Percentiles rank a stretch among this genome's conserved stretches.
Conservation (phyloP, 2,888 invertebrate genomes). For the Thecocarcelia acutangulata region DNA sequence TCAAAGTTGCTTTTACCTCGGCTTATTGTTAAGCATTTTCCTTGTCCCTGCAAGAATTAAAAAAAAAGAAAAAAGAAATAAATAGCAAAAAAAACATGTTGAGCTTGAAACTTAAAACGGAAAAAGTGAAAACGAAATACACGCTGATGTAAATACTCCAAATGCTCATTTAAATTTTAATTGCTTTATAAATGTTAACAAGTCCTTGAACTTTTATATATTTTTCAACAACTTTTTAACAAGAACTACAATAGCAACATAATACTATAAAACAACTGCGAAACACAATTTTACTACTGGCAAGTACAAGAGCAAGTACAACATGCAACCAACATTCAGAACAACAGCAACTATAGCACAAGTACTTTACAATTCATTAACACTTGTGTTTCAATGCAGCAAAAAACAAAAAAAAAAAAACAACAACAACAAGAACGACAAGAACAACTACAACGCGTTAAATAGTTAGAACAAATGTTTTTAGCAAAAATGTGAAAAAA, state of each 20-base stretch:
- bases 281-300: conserved; percentile 18
- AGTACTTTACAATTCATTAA: conserved; percentile 65
- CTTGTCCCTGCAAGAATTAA: conserved; percentile 28
- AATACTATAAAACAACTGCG: conserved; percentile 35
- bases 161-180: conserved; percentile 80
- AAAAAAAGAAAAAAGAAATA: background rate
- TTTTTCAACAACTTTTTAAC: conserved; percentile 47
- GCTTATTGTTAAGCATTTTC: conserved; percentile 41
- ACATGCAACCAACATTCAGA: conserved; percentile 25
- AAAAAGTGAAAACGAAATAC: conserved; percentile 9
- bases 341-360: conserved; percentile 3
- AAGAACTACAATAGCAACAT: conserved; percentile 65
- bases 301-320: conserved; percentile 43
- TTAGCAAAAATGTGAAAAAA: background rate
- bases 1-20: conserved; percentile 25
- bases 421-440: background rate
- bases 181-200: conserved; percentile 80
- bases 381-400: conserved; percentile 42
- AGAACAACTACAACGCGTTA: conserved; percentile 29
- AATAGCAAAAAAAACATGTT: conserved; percentile 22
- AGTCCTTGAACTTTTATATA: conserved; percentile 77
- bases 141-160: conserved; percentile 66
- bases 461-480: conserved; percentile 40
- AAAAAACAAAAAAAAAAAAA: background rate
- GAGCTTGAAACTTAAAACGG: conserved; percentile 59